These are phyloP conservation scores for Idaea dimidiata DNA, from an alignment of 2,888 invertebrate species.

Conservation along the genomic window DNA sequence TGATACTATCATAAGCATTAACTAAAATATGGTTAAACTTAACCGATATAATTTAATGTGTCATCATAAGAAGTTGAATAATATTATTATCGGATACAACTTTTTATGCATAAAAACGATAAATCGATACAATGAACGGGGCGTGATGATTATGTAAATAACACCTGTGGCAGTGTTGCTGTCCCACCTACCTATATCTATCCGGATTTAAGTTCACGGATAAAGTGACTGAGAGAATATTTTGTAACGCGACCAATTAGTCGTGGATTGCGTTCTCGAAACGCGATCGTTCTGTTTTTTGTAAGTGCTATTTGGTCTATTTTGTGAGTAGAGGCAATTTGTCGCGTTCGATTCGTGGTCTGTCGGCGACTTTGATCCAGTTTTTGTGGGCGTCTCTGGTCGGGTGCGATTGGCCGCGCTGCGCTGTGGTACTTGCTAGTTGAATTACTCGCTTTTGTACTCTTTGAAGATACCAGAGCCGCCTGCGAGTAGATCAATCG, in stretches of 20 bases:
- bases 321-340: slow-evolving; percentile 73
- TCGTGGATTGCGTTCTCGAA: slow-evolving; percentile 56
- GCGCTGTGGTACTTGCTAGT: slow-evolving; percentile 33
- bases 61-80: slow-evolving; percentile 6
- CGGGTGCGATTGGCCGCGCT: slow-evolving; percentile 56
- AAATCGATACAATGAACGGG: slow-evolving; percentile 13
- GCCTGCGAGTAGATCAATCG: slow-evolving; percentile 10
- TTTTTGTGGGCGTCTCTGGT: slow-evolving; percentile 65
- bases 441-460: slow-evolving; percentile 40
- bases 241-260: slow-evolving; percentile 56
- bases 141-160: slow-evolving; percentile 18
- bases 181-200: slow-evolving; percentile 12
- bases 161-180: slow-evolving; percentile 16
- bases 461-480: slow-evolving; percentile 19
- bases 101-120: slow-evolving; percentile 15
- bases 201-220: slow-evolving; percentile 13
- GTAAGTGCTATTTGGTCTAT: slow-evolving; percentile 56
- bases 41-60: slow-evolving; percentile 11
- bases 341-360: slow-evolving; percentile 66
- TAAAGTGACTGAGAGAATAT: slow-evolving; percentile 11
- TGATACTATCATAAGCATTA: neutral
- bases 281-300: slow-evolving; percentile 49
- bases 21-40: neutral
- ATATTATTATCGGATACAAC: slow-evolving; percentile 13
- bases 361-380: slow-evolving; percentile 68